These are phyloP conservation scores for Chrysolina oricalcia DNA, from an alignment of 2,888 invertebrate species.

Conservation along the genomic window DNA sequence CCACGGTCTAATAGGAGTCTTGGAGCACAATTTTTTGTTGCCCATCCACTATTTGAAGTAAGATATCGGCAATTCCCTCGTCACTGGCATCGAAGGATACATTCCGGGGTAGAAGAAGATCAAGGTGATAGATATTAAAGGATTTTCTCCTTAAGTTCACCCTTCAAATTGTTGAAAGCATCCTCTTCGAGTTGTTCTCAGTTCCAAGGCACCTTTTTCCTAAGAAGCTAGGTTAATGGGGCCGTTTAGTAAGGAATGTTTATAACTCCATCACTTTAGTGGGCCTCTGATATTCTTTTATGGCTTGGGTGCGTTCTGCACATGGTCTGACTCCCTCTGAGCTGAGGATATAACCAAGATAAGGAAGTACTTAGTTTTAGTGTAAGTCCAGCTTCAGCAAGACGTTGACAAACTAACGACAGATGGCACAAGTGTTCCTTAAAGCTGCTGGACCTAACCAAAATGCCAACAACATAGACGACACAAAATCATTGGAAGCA, in stretches of 20 bases:
- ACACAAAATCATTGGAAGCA: too few species aligned
- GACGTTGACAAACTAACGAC: too few species aligned
- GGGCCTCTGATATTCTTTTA: too few species aligned
- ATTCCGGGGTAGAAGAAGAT: conserved; percentile 1
- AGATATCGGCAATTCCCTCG: neutral
- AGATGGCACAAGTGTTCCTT: too few species aligned
- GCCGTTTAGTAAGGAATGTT: neutral
- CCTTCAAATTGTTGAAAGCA: conserved; percentile 11
- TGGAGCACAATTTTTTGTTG: neutral
- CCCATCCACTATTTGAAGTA: neutral
- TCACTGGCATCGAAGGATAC: neutral
- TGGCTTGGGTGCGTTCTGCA: too few species aligned
- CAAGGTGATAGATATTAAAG: conserved; percentile 25
- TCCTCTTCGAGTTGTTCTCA: neutral
- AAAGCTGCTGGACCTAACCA: too few species aligned
- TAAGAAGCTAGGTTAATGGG: neutral
- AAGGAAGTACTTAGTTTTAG: too few species aligned
- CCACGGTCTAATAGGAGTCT: neutral
- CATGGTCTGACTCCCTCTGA: too few species aligned
- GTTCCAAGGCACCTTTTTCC: conserved; percentile 5
- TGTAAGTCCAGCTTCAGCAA: too few species aligned
- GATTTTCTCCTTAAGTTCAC: conserved; percentile 11
- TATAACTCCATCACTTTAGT: too few species aligned
- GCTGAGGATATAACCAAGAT: too few species aligned
- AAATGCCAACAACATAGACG: too few species aligned